Conservation (phyloP, 2,888 invertebrate species). For the Lycophotia porphyrea region DNA sequence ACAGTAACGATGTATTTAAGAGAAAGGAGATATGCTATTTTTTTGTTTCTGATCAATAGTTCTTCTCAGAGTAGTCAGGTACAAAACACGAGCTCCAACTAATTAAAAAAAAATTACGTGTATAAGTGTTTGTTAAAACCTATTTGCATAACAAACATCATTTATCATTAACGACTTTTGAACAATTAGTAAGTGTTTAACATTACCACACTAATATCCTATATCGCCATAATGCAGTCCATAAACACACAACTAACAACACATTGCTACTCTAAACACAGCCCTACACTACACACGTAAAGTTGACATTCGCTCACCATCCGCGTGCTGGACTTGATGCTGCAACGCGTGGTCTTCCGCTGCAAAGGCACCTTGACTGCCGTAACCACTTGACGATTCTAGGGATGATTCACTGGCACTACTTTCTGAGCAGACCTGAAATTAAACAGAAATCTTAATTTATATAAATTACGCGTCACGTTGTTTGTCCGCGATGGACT, state of each 20-base stretch:
- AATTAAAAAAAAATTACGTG: too few relatives aligned
- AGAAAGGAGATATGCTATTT: not conserved
- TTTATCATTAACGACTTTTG: not conserved
- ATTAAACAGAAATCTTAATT: too few relatives aligned
- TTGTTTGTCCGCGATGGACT: too few relatives aligned
- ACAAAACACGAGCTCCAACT: too few relatives aligned
- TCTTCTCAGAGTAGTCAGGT: too few relatives aligned
- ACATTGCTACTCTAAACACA: conserved; percentile 40
- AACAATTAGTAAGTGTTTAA: not conserved
- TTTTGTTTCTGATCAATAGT: not conserved
- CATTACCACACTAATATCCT: not conserved
- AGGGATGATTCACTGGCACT: conserved; percentile 94
- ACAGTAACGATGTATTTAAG: not conserved
- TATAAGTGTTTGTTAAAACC: too few relatives aligned
- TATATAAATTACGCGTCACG: too few relatives aligned
- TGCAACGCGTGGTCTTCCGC: conserved; percentile 88
- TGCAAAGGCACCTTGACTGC: conserved; percentile 93
- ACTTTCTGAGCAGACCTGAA: conserved; percentile 89
- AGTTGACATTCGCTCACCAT: conserved; percentile 82
- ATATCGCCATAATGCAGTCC: conserved; percentile 15
- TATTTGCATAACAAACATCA: too few relatives aligned
- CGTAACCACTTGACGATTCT: conserved; percentile 94
- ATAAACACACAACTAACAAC: conserved; percentile 21
- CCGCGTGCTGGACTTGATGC: conserved; percentile 82
- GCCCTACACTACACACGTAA: conserved; percentile 41